Conservation (phyloP, 2,888 invertebrate species). For the Ornithoptera priamus region DNA sequence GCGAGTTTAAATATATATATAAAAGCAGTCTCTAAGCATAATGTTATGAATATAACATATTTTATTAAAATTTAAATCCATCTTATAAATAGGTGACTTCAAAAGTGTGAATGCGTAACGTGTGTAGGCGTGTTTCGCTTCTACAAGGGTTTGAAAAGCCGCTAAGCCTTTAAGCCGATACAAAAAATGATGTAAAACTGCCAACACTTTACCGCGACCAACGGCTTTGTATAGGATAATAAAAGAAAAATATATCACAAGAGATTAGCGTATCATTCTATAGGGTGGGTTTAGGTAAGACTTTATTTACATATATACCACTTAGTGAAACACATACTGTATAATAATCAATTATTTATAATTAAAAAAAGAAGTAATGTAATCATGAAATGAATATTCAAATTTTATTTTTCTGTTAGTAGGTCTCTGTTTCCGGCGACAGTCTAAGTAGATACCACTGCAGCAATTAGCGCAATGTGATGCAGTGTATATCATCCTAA, state of each 20-base stretch:
- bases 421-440: no score
- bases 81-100: not conserved
- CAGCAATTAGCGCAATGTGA: no score
- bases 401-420: no score
- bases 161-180: conserved; percentile 11
- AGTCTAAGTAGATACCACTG: no score
- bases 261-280: not conserved
- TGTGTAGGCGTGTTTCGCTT: conserved; percentile 5
- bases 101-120: conserved; percentile 3
- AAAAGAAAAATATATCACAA: conserved; percentile 3
- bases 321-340: not conserved
- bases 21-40: no score
- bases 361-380: not conserved
- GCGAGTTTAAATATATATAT: no score
- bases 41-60: not conserved
- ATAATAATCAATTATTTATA: not conserved
- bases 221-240: conserved; percentile 5
- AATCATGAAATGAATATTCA: no score
- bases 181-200: conserved; percentile 16
- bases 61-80: not conserved
- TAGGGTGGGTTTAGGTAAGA: not conserved
- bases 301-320: not conserved
- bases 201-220: conserved; percentile 4
- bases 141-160: conserved; percentile 3
- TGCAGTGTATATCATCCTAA: no score